These are phyloP conservation scores for Fundulus diaphanus DNA, from an alignment of 2,797 vertebrate species.

Conservation along the genomic window DNA sequence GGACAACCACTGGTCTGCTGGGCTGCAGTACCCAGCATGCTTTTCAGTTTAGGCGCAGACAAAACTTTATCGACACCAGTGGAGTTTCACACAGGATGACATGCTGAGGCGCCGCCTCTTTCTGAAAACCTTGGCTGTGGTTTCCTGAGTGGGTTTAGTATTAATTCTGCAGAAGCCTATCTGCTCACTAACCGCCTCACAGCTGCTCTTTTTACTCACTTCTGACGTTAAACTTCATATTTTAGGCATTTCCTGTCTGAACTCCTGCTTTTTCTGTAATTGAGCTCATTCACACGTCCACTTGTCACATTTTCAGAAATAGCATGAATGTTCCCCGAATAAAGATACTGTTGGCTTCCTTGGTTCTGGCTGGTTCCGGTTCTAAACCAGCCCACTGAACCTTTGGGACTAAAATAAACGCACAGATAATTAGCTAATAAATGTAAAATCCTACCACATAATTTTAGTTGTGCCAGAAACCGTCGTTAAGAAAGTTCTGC, in stretches of 20 bases:
- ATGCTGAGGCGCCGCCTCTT: slow-evolving; percentile 10
- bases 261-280: background rate
- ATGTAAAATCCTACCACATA: too few species aligned
- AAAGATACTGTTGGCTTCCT: too few species aligned
- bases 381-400: background rate
- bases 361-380: background rate
- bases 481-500: background rate
- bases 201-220: background rate
- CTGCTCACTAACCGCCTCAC: slow-evolving; percentile 8
- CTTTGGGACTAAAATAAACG: background rate
- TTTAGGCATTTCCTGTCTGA: background rate
- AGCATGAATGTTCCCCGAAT: too few species aligned
- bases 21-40: slow-evolving; percentile 31
- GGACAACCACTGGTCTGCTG: background rate
- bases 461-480: too few species aligned
- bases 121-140: slow-evolving; percentile 11
- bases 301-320: background rate
- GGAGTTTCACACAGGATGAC: background rate
- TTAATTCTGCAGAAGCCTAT: slow-evolving; percentile 47
- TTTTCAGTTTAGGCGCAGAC: slow-evolving; percentile 21
- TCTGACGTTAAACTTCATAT: background rate
- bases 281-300: background rate
- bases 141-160: slow-evolving; percentile 19
- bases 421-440: background rate
- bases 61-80: slow-evolving; percentile 34